Percentiles rank a stretch among this genome's conserved stretches.
phyloP scores from a whole-genome alignment of 2,113 vertebrate genomes.

The Sylvilagus bachmani region DNA sequence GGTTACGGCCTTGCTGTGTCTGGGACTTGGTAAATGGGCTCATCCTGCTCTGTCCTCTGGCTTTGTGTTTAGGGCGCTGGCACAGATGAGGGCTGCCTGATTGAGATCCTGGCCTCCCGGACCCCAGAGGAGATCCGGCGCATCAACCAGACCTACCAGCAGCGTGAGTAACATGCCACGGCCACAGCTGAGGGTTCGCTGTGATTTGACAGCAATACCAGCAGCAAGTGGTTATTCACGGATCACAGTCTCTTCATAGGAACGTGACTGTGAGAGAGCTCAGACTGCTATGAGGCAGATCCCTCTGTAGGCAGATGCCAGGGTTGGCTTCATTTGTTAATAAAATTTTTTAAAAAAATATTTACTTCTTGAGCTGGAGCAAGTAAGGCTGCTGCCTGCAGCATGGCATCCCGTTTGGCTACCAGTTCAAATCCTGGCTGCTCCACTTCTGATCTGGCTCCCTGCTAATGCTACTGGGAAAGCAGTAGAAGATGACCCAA shows the following conservation, averaged over 20 bases:
- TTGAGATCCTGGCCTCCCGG: constrained; percentile 97
- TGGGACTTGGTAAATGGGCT: background rate
- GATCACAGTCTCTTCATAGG: background rate
- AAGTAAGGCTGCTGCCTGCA: too few relatives aligned
- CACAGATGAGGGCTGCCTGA: constrained; percentile 96
- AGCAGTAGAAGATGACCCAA: too few relatives aligned
- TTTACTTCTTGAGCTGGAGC: too few relatives aligned
- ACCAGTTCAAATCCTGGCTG: too few relatives aligned
- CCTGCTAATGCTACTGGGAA: too few relatives aligned
- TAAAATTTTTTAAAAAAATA: too few relatives aligned
- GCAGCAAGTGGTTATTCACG: accelerated
- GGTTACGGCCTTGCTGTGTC: background rate
- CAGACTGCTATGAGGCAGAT: background rate
- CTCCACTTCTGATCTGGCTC: too few relatives aligned
- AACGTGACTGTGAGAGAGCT: background rate
- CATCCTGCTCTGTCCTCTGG: background rate
- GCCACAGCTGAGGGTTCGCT: background rate
- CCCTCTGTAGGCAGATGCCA: background rate
- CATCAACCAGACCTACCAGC: constrained; percentile 90
- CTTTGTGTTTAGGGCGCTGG: constrained; percentile 92
- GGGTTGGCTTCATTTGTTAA: background rate
- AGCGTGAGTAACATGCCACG: constrained; percentile 85
- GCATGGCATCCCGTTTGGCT: too few relatives aligned
- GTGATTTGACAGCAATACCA: background rate
- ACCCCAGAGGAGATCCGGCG: constrained; percentile 88